These are phyloP conservation scores for Bradypus variegatus DNA, from an alignment of 2,797 vertebrate species.

Conservation along the genomic window DNA sequence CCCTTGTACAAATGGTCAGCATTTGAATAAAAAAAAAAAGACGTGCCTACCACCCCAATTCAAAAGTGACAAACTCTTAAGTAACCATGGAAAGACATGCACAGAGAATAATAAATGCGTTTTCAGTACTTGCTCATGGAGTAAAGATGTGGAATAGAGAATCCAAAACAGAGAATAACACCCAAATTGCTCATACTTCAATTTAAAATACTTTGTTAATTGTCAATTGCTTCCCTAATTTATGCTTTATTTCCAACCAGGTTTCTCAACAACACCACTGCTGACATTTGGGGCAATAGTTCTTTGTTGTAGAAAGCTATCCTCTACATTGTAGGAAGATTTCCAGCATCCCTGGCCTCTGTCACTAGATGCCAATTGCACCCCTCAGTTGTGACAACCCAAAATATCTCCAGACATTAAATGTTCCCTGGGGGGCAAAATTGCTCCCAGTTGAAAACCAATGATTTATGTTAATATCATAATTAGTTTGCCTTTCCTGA, in stretches of 20 bases:
- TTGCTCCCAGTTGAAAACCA: constrained; percentile 6
- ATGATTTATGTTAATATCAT: constrained; percentile 10
- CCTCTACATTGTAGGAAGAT: background rate
- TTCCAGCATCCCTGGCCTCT: background rate
- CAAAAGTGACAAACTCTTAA: background rate
- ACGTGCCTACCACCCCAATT: background rate
- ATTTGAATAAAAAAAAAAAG: background rate
- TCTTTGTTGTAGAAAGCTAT: background rate
- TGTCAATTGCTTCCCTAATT: background rate
- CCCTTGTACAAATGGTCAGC: background rate
- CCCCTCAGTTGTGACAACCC: background rate
- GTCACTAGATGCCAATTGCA: background rate
- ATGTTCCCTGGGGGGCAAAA: background rate
- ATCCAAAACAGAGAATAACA: background rate
- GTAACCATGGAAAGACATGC: background rate
- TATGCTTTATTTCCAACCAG: background rate
- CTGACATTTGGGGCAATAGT: background rate
- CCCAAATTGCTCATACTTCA: background rate
- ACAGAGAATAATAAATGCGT: background rate
- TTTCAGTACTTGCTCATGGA: background rate
- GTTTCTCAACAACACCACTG: background rate
- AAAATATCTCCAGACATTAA: background rate
- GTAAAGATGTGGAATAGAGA: background rate
- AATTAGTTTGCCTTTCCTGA: constrained; percentile 22
- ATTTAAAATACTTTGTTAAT: constrained; percentile 14